Conservation (phyloP, 2,888 invertebrate species). For the Cylloceria caligata region DNA sequence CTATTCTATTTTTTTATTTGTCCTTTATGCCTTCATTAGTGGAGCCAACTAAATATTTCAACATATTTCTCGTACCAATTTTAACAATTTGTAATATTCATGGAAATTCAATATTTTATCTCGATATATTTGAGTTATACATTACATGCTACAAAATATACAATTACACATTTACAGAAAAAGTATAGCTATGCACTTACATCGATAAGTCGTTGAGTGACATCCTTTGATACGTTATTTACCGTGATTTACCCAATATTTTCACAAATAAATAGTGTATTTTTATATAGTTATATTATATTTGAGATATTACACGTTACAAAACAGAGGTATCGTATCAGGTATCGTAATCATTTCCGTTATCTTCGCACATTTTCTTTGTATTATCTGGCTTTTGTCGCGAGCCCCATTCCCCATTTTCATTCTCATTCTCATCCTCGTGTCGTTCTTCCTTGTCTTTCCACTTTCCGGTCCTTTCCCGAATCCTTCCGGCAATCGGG, state of each 20-base stretch:
- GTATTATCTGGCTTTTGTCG: slow-evolving; percentile 49
- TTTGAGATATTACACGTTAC: slow-evolving; percentile 16
- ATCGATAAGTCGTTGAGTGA: no score
- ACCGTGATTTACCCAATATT: not conserved
- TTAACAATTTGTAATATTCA: not conserved
- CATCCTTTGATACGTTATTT: not conserved
- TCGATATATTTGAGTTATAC: not conserved
- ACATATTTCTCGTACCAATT: not conserved
- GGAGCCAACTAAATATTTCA: not conserved
- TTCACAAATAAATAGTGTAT: not conserved
- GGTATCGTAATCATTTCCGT: slow-evolving; percentile 62
- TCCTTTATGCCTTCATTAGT: not conserved
- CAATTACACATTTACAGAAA: no score
- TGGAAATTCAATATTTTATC: not conserved
- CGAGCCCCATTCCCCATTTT: slow-evolving; percentile 32
- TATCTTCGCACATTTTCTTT: slow-evolving; percentile 48
- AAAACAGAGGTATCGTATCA: slow-evolving; percentile 23
- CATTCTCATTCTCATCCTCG: slow-evolving; percentile 66
- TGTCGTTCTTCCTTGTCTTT: slow-evolving; percentile 66
- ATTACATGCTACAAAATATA: no score
- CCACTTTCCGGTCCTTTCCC: slow-evolving; percentile 70
- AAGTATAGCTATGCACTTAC: no score
- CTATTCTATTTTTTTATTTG: slow-evolving; percentile 6
- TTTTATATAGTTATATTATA: not conserved
- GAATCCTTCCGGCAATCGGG: slow-evolving; percentile 72